These are phyloP conservation scores for Tachycineta bicolor DNA, from an alignment of 2,113 vertebrate species.

Conservation along the genomic window DNA sequence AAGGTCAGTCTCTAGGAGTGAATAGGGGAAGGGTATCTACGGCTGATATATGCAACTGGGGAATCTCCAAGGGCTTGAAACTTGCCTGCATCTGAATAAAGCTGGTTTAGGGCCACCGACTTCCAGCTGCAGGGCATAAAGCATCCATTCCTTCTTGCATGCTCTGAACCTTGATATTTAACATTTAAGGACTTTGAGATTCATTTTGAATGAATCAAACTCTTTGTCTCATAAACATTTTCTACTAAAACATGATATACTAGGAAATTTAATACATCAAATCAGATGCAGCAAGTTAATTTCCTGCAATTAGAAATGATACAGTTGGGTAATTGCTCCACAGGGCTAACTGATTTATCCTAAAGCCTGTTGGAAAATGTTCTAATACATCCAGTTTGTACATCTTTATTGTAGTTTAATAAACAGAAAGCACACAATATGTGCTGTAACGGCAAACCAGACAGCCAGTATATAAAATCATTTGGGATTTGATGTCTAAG, in stretches of 20 bases:
- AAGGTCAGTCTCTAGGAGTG: background rate
- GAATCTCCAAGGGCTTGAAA: background rate
- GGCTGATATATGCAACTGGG: background rate
- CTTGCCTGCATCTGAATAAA: background rate
- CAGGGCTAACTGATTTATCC: background rate
- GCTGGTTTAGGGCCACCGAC: background rate
- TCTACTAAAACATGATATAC: background rate
- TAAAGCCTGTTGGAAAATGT: background rate
- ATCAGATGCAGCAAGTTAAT: slow-evolving; percentile 8
- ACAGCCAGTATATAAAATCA: slow-evolving; percentile 37
- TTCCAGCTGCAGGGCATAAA: background rate
- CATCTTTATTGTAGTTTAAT: slow-evolving; percentile 21
- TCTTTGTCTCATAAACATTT: background rate
- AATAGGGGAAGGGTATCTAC: background rate
- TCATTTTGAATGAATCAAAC: background rate
- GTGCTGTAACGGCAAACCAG: slow-evolving; percentile 27
- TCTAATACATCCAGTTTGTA: slow-evolving; percentile 5
- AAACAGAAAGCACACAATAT: slow-evolving; percentile 49
- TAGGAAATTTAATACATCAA: background rate
- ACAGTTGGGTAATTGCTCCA: background rate
- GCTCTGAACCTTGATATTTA: background rate
- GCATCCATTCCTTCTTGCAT: background rate
- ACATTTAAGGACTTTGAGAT: background rate
- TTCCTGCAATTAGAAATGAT: slow-evolving; percentile 2
- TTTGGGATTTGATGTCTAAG: slow-evolving; percentile 50